Base-by-base conservation (phyloP, 2,888 invertebrate species). In the Hypsopygia costalis region DNA sequence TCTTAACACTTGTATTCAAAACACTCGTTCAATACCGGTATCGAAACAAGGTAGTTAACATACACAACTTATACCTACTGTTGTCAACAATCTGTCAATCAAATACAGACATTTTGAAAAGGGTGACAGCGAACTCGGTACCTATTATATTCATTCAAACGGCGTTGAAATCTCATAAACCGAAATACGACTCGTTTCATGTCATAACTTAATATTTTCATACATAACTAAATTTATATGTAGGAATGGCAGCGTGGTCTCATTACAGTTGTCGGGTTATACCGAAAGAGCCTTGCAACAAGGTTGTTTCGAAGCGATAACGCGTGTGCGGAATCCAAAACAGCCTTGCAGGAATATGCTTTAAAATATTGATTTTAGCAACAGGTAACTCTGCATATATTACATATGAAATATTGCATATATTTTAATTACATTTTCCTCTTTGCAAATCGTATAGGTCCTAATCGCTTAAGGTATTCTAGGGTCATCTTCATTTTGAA, bases 251-350 rank as follows among this genome's bases (percentile, higher is more conserved):
- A 10, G 22, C 5, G 33, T 41, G 40, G 40, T 56, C 54, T 55
- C 62, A 48, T 52, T 55, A 61, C 56, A 58, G 61, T 58, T 43
- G 62, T 61, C 58, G 59, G 58, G 54, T 64, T 68, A 62, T 57
- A 62, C 65, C 63, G 57, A 66, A 66, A 75, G 69, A 77, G 71
- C 82, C 83, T 83, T 81, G 83, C 65, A 50, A 58, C 83, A 81
- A 85, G 85, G 85, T 76, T 82, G 78, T 69, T 64, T 69, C 62
- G 65, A 56, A 63, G 62, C 62, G 64, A 58, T 61, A 62, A 59
- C 50, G 58, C 74, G 68, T 75, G 82, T 54, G 62, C 58, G 64
- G 85, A 79, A 83, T 85, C 70, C 52, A 48, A 72, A 81, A 69
- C 71, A 75, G 73, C 76, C 72, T 71, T 71, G 73, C 69, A n/a